These are phyloP conservation scores for Mohoua ochrocephala DNA, from an alignment of 2,113 vertebrate genomes.

Conservation along the genomic window DNA sequence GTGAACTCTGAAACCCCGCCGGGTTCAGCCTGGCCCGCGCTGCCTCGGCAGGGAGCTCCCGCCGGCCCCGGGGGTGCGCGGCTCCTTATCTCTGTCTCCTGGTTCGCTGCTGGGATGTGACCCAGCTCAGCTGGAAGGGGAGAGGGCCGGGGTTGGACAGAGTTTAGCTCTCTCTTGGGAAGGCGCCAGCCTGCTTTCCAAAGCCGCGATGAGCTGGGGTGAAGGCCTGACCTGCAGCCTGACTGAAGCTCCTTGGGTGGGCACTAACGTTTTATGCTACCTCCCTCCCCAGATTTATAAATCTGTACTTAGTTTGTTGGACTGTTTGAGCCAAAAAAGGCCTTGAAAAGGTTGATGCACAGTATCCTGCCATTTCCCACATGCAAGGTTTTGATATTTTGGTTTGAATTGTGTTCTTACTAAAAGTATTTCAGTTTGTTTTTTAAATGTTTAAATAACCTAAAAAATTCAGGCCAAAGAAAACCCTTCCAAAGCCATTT, in stretches of 20 bases:
- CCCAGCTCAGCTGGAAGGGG: not conserved
- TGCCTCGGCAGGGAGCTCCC: not conserved
- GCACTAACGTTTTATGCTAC: not conserved
- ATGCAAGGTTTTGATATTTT: not conserved
- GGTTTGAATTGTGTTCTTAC: not conserved
- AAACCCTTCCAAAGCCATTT: conserved; percentile 17
- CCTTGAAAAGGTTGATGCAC: not conserved
- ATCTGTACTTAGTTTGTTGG: not conserved
- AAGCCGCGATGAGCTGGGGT: not conserved
- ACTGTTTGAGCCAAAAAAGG: not conserved
- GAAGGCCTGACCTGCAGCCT: not conserved
- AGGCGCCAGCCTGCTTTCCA: not conserved
- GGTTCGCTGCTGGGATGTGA: not conserved
- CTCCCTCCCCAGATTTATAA: not conserved
- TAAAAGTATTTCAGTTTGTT: not conserved
- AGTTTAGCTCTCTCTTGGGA: conserved; percentile 18
- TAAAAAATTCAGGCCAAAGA: not conserved
- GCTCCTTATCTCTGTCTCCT: conserved; percentile 12
- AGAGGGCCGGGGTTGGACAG: conserved; percentile 1
- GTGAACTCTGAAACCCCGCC: conserved; percentile 4
- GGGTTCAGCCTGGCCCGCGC: not conserved
- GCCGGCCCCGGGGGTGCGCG: not conserved
- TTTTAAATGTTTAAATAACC: conserved; percentile 35
- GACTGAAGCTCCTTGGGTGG: conserved; percentile 23
- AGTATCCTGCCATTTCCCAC: not conserved